Evolutionary conservation across 2,888 invertebrate genomes (phyloP).

Genomic region (Julus scandinavius): DNA sequence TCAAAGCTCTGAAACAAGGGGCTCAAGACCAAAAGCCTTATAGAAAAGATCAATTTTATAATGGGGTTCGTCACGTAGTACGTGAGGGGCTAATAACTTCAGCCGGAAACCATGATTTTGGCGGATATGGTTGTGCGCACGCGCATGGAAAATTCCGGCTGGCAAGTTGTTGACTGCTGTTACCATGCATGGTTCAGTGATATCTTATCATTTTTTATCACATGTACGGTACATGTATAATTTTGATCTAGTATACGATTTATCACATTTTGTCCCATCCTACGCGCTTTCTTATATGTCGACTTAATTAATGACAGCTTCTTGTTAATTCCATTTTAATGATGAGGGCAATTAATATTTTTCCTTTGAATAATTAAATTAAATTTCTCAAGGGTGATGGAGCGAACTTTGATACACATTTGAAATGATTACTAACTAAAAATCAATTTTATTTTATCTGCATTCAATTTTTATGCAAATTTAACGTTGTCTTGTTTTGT

Average conservation of each 20-base stretch:
- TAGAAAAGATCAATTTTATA: no score
- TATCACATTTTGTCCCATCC: slow-evolving; percentile 1
- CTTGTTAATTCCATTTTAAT: slow-evolving; percentile 11
- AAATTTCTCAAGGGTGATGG: neutral
- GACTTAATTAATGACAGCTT: neutral
- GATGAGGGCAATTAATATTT: neutral
- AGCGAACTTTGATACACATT: neutral
- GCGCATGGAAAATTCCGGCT: no score
- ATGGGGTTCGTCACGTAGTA: no score
- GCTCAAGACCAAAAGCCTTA: no score
- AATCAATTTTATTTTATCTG: neutral
- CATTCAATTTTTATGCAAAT: no score
- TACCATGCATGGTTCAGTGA: neutral
- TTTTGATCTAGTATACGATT: neutral
- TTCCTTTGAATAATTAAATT: neutral
- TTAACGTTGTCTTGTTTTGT: no score
- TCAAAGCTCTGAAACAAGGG: no score
- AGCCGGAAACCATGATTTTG: no score
- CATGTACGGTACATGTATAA: neutral
- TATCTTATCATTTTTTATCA: neutral
- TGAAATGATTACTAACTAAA: neutral
- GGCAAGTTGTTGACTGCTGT: neutral
- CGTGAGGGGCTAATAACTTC: no score
- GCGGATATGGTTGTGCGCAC: no score
- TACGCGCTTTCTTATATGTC: neutral